Conservation (phyloP, 2,888 invertebrate species). For the Hydraecia micacea region DNA sequence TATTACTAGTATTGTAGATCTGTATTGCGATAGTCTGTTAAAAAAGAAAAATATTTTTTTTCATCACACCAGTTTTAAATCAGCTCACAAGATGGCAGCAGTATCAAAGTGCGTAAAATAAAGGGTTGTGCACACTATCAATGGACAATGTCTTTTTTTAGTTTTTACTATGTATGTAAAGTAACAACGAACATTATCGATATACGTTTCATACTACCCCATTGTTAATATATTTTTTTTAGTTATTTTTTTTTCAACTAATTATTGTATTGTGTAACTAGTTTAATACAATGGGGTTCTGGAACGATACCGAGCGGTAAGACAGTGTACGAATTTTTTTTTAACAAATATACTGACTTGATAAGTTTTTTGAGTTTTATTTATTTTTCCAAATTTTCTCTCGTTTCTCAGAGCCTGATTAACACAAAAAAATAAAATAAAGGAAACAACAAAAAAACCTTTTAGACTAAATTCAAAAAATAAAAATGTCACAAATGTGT, state of each 20-base stretch:
- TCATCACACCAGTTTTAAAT: neutral
- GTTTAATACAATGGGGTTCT: conserved; percentile 88
- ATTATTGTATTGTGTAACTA: conserved; percentile 73
- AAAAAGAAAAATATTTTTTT: neutral
- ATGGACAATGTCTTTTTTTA: conserved; percentile 49
- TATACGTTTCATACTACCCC: conserved; percentile 89
- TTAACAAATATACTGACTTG: conserved; percentile 89
- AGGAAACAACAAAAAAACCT: no score
- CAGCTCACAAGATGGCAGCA: conserved; percentile 29
- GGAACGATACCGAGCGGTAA: conserved; percentile 85
- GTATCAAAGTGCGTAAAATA: conserved; percentile 1
- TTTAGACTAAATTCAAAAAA: no score
- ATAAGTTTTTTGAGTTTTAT: conserved; percentile 73
- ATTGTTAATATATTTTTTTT: conserved; percentile 78
- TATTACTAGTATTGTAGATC: neutral
- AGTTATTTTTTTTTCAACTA: conserved; percentile 66
- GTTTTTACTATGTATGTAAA: conserved; percentile 59
- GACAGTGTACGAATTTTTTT: conserved; percentile 84
- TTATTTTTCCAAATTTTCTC: neutral
- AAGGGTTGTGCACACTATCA: conserved; percentile 35
- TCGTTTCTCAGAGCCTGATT: neutral
- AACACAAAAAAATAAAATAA: no score
- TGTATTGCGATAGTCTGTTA: neutral
- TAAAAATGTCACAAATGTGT: no score
- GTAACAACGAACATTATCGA: conserved; percentile 85